Conservation (phyloP, 2,797 vertebrate species). For the Sebastes itinus region DNA sequence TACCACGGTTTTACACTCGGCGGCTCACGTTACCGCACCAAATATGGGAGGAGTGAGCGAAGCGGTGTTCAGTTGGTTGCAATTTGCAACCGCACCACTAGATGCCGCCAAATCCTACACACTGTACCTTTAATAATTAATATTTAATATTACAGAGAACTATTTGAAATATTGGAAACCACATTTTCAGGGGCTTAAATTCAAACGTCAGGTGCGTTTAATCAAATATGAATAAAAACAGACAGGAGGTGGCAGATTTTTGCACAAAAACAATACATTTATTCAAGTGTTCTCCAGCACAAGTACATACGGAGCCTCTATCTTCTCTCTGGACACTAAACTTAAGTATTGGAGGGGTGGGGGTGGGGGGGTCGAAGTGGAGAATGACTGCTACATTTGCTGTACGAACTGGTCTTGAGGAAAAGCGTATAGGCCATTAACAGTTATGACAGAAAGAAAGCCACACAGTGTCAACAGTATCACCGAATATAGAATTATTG, state of each 20-base stretch:
- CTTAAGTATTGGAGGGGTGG: slow-evolving; percentile 80
- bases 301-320: slow-evolving; percentile 95
- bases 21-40: too few relatives aligned
- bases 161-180: neutral
- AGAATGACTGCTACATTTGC: slow-evolving; percentile 95
- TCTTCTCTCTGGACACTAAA: slow-evolving; percentile 94
- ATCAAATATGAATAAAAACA: slow-evolving; percentile 4
- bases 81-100: too few relatives aligned
- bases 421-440: slow-evolving; percentile 86
- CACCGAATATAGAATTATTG: slow-evolving; percentile 75
- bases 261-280: slow-evolving; percentile 99
- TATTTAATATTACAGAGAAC: neutral
- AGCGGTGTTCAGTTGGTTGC: too few relatives aligned
- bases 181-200: neutral
- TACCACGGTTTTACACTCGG: too few relatives aligned
- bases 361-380: slow-evolving; percentile 76
- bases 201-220: neutral
- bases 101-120: too few relatives aligned
- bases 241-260: slow-evolving; percentile 74
- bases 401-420: slow-evolving; percentile 90
- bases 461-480: slow-evolving; percentile 91
- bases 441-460: slow-evolving; percentile 93
- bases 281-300: slow-evolving; percentile 99
- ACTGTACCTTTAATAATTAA: neutral
- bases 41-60: too few relatives aligned